Conservation (phyloP, 2,888 invertebrate species). For the Falcaria lacertinaria region DNA sequence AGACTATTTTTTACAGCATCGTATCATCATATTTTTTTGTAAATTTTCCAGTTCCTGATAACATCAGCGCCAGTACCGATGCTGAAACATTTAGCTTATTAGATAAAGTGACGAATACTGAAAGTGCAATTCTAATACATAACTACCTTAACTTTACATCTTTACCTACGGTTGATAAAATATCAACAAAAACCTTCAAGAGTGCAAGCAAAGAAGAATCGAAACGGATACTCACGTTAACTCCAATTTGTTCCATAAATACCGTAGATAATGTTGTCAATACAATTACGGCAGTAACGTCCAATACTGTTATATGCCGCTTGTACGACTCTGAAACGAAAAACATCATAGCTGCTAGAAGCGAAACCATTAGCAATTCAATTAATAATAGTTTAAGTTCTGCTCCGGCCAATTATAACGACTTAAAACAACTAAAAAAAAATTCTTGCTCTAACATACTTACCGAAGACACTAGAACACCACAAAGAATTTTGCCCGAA, state of each 20-base stretch:
- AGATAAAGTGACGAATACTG: constrained; percentile 28
- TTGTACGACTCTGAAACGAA: background rate
- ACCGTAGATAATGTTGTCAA: constrained; percentile 24
- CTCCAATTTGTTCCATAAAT: constrained; percentile 46
- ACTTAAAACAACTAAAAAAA: background rate
- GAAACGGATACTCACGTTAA: constrained; percentile 32
- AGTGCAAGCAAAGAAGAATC: constrained; percentile 13
- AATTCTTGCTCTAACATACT: background rate
- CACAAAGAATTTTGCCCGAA: constrained; percentile 36
- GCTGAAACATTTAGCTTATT: constrained; percentile 7
- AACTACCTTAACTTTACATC: background rate
- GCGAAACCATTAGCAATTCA: background rate
- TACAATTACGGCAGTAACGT: constrained; percentile 1
- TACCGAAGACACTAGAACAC: background rate
- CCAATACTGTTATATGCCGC: background rate
- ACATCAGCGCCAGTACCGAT: background rate
- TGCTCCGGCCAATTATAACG: background rate
- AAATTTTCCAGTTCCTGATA: constrained; percentile 16
- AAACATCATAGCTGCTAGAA: background rate
- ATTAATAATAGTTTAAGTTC: background rate
- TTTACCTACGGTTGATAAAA: background rate
- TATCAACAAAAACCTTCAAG: constrained; percentile 5
- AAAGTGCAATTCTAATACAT: constrained; percentile 4
- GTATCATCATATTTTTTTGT: background rate
- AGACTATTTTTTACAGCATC: no score